Evolutionary conservation across 2,888 invertebrate species (phyloP), one percentile per base, ranked within the genome.

Genomic region (Tetramorium bicarinatum): DNA sequence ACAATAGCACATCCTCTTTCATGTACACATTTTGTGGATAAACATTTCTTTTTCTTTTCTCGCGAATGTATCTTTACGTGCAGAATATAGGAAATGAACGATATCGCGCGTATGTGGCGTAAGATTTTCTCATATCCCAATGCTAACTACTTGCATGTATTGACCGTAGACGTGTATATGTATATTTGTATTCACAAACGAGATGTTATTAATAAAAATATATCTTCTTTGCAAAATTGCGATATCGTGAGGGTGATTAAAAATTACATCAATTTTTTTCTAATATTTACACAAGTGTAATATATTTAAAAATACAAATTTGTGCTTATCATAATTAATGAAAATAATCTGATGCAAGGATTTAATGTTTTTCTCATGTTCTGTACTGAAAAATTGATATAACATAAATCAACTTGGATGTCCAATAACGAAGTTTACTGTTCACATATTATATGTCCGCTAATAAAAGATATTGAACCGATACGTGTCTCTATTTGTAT

Each of bases 401-500:
- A 15, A 75, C 18, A 44, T 49, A 62, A 49, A 62, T 3, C 9
- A 49, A 62, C 47, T 75, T 47, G 6, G 3, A 62, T 34, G n/a
- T 49, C 21, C 59, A 74, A 74, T 75, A 75, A 61, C 3, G 13
- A 59, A 74, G 8, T 59, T 74, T 74, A 74, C 25, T 41, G 25
- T 25, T 38, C 41, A 56, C 11, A 44, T 41, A 4, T 34, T 34
- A 4, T 34, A 21, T 15, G 52, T 54, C 15, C 38, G 25, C 9
- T 6, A n/a, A 59, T 59, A 74, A 74, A 74, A 25, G 29, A 74
- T 74, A 74, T 74, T 18, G 41, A 44, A 29, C 11, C 41, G 4
- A 25, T 64, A 18, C 1, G 13, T 49, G 47, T 18, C 11, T 18
- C 49, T 6, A 15, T 72, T 72, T 2, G 3, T 59, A 72, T 15